A percentile compares a stretch with the other conserved stretches of the same genome.
phyloP scores from a whole-genome alignment of 2,888 invertebrate genomes.

The Pollenia griseotomentosa region DNA sequence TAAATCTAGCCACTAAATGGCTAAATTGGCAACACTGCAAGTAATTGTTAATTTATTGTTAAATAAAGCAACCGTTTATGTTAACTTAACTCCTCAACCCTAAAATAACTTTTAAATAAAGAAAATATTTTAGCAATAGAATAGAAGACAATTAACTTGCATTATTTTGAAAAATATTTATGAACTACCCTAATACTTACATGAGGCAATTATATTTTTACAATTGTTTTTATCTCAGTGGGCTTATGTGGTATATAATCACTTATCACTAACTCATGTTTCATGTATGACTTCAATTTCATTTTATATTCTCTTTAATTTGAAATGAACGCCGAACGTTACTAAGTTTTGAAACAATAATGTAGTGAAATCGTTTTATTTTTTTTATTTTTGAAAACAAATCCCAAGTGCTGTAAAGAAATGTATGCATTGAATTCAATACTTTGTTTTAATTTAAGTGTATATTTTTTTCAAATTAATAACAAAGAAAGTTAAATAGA shows the following conservation, averaged over 20 bases:
- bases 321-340: not conserved
- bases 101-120: no score
- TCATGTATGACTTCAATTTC: slow-evolving; percentile 55
- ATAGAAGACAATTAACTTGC: no score
- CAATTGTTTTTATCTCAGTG: slow-evolving; percentile 26
- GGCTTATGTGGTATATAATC: slow-evolving; percentile 37
- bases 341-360: not conserved
- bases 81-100: no score
- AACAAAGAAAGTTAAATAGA: no score
- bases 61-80: no score
- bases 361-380: not conserved
- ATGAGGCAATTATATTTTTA: not conserved
- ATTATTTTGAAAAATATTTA: not conserved
- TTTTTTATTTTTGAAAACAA: slow-evolving; percentile 19
- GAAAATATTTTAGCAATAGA: no score
- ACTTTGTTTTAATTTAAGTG: slow-evolving; percentile 5
- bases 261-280: slow-evolving; percentile 63
- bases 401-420: not conserved
- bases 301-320: slow-evolving; percentile 59
- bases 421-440: slow-evolving; percentile 11
- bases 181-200: not conserved
- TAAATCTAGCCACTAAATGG: no score
- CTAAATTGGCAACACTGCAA: no score
- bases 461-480: no score
- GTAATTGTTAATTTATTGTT: no score